These are phyloP conservation scores for Lamprologus ornatipinnis DNA, from an alignment of 2,113 vertebrate genomes.

Conservation along the genomic window DNA sequence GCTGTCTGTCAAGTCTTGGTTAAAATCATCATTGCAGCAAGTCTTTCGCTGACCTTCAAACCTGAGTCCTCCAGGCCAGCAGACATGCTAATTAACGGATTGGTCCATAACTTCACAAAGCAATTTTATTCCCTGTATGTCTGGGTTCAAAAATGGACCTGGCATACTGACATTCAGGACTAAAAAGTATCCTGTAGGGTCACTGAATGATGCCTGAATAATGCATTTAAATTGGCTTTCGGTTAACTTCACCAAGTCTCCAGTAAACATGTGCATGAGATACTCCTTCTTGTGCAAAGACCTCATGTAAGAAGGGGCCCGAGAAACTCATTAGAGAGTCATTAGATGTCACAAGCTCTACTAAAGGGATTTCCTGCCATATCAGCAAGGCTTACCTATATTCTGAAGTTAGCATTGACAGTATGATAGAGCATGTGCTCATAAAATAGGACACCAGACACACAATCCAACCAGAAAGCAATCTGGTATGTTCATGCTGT, in stretches of 20 bases:
- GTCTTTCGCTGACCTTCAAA: slow-evolving; percentile 52
- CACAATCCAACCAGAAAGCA: slow-evolving; percentile 43
- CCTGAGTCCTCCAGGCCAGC: slow-evolving; percentile 22
- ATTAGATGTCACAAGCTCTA: slow-evolving; percentile 2
- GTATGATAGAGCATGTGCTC: slow-evolving; percentile 44
- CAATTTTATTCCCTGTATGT: slow-evolving; percentile 30
- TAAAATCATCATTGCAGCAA: slow-evolving; percentile 29
- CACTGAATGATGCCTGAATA: background rate
- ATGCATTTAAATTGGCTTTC: background rate
- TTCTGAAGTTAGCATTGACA: slow-evolving; percentile 18
- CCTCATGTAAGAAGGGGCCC: background rate
- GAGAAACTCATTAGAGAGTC: background rate
- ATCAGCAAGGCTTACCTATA: slow-evolving; percentile 39
- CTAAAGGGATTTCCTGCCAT: slow-evolving; percentile 41
- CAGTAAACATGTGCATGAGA: background rate
- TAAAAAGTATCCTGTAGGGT: background rate
- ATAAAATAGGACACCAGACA: slow-evolving; percentile 42
- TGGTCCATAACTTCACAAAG: slow-evolving; percentile 14
- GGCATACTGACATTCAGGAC: background rate
- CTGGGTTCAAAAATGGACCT: background rate
- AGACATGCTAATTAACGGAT: slow-evolving; percentile 38
- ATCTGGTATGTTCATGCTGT: slow-evolving; percentile 36
- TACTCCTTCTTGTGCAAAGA: background rate
- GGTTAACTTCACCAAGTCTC: background rate
- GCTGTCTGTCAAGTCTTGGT: slow-evolving; percentile 7